These are phyloP conservation scores for Hephaestus fuliginosus DNA, from an alignment of 2,797 vertebrate genomes.

Conservation along the genomic window DNA sequence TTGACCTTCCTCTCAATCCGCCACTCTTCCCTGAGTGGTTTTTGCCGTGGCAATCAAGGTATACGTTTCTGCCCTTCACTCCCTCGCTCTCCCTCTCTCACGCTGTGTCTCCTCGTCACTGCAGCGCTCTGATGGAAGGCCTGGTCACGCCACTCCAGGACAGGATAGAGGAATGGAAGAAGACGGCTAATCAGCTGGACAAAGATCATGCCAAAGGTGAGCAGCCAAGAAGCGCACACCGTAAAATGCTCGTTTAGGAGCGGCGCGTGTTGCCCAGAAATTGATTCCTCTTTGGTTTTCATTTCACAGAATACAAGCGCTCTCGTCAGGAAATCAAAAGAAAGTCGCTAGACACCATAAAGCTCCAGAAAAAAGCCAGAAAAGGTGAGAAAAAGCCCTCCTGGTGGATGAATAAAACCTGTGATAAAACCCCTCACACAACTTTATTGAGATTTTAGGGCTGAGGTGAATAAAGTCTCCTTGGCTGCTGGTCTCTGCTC, in stretches of 20 bases:
- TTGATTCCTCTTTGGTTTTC: background rate
- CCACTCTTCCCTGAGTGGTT: slow-evolving; percentile 30
- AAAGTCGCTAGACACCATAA: slow-evolving; percentile 96
- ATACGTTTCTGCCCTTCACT: slow-evolving; percentile 29
- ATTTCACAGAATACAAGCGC: slow-evolving; percentile 92
- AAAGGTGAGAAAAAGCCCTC: slow-evolving; percentile 88
- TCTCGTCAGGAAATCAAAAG: slow-evolving; percentile 98
- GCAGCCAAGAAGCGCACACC: background rate
- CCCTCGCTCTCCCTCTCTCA: background rate
- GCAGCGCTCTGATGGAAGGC: slow-evolving; percentile 94
- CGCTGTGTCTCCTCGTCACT: slow-evolving; percentile 26
- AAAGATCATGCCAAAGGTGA: slow-evolving; percentile 98
- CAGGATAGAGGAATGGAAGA: slow-evolving; percentile 98
- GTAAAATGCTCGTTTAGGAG: background rate
- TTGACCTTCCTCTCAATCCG: slow-evolving; percentile 40
- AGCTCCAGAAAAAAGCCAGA: slow-evolving; percentile 97
- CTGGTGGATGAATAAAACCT: background rate
- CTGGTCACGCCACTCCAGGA: slow-evolving; percentile 96
- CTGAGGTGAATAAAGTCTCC: background rate
- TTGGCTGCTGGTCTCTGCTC: background rate
- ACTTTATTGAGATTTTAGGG: background rate
- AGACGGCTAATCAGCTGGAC: slow-evolving; percentile 94
- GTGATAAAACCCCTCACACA: background rate
- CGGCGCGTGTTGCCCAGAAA: background rate
- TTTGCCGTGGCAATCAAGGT: slow-evolving; percentile 20